Percentiles rank a stretch among this genome's conserved stretches.
These are phyloP conservation scores for Marmota monax DNA, from an alignment of 2,113 vertebrate genomes.

Conservation along the genomic window DNA sequence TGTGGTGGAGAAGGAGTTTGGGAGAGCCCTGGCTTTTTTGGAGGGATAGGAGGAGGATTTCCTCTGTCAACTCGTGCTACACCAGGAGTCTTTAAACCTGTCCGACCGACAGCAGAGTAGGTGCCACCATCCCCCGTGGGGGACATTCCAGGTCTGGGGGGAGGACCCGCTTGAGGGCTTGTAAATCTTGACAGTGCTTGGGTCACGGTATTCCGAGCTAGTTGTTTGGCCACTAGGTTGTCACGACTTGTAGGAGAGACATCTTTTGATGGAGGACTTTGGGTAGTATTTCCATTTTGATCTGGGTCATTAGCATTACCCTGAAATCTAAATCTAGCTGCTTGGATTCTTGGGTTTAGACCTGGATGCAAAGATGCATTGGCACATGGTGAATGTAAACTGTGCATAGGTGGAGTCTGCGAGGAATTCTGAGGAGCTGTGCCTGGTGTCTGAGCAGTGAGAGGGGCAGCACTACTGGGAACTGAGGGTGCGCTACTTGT, in stretches of 20 bases:
- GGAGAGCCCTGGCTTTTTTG: constrained; percentile 99
- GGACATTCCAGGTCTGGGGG: constrained; percentile 85
- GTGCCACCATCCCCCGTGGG: constrained; percentile 89
- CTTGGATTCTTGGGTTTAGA: constrained; percentile 95
- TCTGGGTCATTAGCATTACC: constrained; percentile 93
- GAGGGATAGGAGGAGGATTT: constrained; percentile 98
- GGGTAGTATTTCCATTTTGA: constrained; percentile 96
- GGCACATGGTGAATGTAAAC: constrained; percentile 88
- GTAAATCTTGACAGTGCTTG: constrained; percentile 98
- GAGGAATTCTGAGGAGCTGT: constrained; percentile 82
- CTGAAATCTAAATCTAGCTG: constrained; percentile 98
- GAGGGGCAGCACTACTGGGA: constrained; percentile 75
- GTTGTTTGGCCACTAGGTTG: constrained; percentile 96
- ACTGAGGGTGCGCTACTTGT: constrained; percentile 76
- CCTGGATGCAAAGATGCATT: constrained; percentile 88
- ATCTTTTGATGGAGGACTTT: constrained; percentile 95
- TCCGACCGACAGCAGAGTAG: constrained; percentile 87
- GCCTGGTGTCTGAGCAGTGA: constrained; percentile 71
- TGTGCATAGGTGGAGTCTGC: constrained; percentile 81
- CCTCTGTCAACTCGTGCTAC: constrained; percentile 96
- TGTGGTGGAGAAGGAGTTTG: constrained; percentile 97
- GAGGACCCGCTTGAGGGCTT: constrained; percentile 89
- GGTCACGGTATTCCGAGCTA: constrained; percentile 97
- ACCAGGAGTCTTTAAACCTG: constrained; percentile 93
- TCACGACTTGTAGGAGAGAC: constrained; percentile 97